Evolutionary conservation across 37 sponge, comb jelly and placozoan species (phyloP).

Genomic region (Halichondria panicea): DNA sequence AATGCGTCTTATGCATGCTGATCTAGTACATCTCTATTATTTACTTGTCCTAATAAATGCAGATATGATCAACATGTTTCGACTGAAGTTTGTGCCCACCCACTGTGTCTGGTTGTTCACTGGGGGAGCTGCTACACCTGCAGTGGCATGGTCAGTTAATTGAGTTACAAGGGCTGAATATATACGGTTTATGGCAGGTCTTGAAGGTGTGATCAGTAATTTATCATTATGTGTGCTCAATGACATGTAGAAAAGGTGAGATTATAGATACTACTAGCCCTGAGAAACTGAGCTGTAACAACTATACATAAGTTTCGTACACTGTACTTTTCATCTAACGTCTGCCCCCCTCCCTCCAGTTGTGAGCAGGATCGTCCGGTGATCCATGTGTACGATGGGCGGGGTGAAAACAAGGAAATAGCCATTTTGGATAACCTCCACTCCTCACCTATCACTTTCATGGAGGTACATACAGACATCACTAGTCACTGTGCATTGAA

Average conservation of each 20-base stretch:
- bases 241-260: neutral
- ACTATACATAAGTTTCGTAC: neutral
- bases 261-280: neutral
- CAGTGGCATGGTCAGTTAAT: conserved; percentile 76
- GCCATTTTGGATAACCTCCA: conserved; percentile 47
- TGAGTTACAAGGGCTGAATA: too few relatives aligned
- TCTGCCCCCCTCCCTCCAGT: conserved; percentile 24
- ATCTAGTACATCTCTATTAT: too few relatives aligned
- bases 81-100: conserved; percentile 75
- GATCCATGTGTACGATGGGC: conserved; percentile 82
- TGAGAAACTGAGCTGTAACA: neutral
- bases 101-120: conserved; percentile 82
- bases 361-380: conserved; percentile 45
- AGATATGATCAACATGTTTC: conserved; percentile 98
- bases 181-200: too few relatives aligned
- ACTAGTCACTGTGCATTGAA: neutral
- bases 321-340: neutral
- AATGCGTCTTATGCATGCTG: too few relatives aligned
- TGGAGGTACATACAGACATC: conserved; percentile 45
- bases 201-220: neutral
- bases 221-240: neutral
- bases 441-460: conserved; percentile 49
- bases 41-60: too few relatives aligned
- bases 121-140: conserved; percentile 63
- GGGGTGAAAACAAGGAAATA: conserved; percentile 50